Percentiles rank a stretch among this genome's conserved stretches.
These are phyloP conservation scores for Aphelocoma californica DNA, from an alignment of 2,797 vertebrate genomes.

Conservation along the genomic window DNA sequence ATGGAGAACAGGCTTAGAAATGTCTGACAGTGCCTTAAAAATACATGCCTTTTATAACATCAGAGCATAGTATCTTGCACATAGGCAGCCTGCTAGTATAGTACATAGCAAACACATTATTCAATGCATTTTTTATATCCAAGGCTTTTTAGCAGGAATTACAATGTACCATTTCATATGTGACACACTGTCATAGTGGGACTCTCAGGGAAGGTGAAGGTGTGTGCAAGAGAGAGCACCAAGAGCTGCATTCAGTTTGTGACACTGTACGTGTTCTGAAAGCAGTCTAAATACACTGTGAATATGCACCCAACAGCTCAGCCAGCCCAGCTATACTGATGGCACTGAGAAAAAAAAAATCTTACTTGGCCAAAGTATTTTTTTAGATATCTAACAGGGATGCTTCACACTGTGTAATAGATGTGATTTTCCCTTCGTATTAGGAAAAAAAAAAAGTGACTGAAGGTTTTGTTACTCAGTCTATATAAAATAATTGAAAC, in stretches of 20 bases:
- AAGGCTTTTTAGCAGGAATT: not conserved
- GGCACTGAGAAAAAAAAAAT: not conserved
- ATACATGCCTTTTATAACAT: not conserved
- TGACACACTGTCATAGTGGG: not conserved
- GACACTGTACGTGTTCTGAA: not conserved
- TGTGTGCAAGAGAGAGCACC: not conserved
- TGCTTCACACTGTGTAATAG: not conserved
- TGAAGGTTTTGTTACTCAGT: not conserved
- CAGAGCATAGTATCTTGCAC: not conserved
- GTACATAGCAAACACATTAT: not conserved
- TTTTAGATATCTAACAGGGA: not conserved
- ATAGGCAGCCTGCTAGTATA: not conserved
- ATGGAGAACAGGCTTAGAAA: not conserved
- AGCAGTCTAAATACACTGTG: not conserved
- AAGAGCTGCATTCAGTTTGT: not conserved
- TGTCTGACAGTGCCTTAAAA: not conserved
- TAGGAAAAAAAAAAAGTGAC: not conserved
- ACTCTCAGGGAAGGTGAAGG: not conserved
- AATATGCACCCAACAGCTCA: not conserved
- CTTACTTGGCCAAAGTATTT: not conserved
- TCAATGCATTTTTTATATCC: not conserved
- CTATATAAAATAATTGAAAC: constrained; percentile 3
- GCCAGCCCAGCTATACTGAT: not conserved
- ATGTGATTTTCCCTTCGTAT: not conserved
- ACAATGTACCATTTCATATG: not conserved